Evolutionary conservation across 2,113 vertebrate species (phyloP).

Genomic region (Albula glossodonta): DNA sequence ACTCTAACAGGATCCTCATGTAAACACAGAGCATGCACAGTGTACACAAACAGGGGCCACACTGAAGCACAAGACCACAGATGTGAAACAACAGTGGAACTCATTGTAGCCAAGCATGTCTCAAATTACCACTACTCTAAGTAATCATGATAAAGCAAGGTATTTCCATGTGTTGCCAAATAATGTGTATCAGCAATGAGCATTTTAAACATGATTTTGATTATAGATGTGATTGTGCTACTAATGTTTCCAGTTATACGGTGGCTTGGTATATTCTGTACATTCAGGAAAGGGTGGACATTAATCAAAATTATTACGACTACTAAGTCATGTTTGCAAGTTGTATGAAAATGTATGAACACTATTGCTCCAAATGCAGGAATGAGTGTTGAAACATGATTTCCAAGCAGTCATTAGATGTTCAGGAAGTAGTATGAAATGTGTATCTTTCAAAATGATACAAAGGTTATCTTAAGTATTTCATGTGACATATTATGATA

Average conservation of each 20-base stretch:
- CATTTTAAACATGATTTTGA: no score
- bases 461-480: background rate
- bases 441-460: background rate
- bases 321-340: background rate
- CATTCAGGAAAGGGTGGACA: background rate
- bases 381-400: background rate
- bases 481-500: background rate
- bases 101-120: background rate
- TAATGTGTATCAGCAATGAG: no score
- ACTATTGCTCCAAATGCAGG: background rate
- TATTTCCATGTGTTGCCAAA: no score
- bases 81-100: background rate
- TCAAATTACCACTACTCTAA: no score
- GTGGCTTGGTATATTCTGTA: background rate
- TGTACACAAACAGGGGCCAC: no score
- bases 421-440: background rate
- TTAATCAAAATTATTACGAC: background rate
- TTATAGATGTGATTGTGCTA: no score
- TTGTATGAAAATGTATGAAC: background rate
- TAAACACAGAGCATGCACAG: background rate
- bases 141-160: no score
- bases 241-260: background rate
- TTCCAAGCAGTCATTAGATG: background rate
- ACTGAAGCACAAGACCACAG: background rate
- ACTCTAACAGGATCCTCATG: background rate